Conservation (phyloP, 2,888 invertebrate genomes). For the Cosmopolites sordidus region DNA sequence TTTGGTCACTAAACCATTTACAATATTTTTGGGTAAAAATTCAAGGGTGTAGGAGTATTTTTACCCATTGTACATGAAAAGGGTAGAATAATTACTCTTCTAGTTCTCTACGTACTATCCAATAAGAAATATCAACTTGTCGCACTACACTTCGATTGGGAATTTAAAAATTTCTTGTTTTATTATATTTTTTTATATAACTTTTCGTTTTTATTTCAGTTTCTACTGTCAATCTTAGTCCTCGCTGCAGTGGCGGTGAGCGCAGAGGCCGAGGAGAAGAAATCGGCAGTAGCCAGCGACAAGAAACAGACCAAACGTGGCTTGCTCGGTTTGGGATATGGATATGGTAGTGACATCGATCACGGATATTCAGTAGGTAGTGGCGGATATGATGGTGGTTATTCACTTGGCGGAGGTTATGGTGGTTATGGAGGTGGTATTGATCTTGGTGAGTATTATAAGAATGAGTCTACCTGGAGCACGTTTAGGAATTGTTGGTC, state of each 20-base stretch:
- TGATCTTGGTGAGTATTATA: constrained; percentile 17
- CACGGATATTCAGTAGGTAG: constrained; percentile 63
- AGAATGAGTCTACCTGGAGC: too few species aligned
- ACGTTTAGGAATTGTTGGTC: not conserved
- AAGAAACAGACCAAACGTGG: constrained; percentile 82
- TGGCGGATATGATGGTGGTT: constrained; percentile 49
- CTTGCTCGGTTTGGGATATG: constrained; percentile 72
- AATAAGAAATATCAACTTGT: too few species aligned
- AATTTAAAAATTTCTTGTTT: too few species aligned
- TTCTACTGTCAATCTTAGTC: constrained; percentile 69
- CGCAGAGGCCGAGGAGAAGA: constrained; percentile 66
- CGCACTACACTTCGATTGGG: too few species aligned
- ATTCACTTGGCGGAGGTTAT: constrained; percentile 18
- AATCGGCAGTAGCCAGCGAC: constrained; percentile 48
- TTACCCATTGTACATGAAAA: too few species aligned
- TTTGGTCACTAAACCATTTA: too few species aligned
- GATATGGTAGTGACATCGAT: constrained; percentile 73
- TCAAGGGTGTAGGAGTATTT: too few species aligned
- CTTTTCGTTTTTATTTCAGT: constrained; percentile 48
- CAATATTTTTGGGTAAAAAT: too few species aligned
- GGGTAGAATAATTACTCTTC: too few species aligned
- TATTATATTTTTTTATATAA: not conserved
- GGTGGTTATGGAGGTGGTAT: constrained; percentile 15
- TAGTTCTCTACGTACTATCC: too few species aligned
- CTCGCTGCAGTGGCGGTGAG: constrained; percentile 63